Evolutionary conservation across 2,113 vertebrate genomes (phyloP), one percentile per base, ranked within the genome.

Genomic region (Saimiri boliviensis): DNA sequence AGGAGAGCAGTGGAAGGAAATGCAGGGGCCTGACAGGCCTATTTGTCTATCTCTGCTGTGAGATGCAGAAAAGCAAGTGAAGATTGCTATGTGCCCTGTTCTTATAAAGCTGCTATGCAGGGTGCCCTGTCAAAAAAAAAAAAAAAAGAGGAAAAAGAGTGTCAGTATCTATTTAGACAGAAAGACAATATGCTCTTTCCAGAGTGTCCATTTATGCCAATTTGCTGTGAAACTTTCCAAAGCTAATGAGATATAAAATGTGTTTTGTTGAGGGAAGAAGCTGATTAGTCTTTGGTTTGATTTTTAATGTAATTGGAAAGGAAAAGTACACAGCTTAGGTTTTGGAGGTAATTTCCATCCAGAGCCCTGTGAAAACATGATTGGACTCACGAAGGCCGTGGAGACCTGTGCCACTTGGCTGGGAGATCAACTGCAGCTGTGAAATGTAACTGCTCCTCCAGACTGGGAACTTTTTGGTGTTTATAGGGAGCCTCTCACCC

Each of bases 201-300:
- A 73, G 80, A 80, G 60, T 63, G 70, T 47, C 85, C 77, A 20
- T 82, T 85, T 45, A 93, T 0, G 3, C 71, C 84, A 77, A n/a
- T 89, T 92, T 91, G 63, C 89, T 91, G 49, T 76, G 70, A 89
- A 91, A 95, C 83, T 89, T 93, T 89, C 89, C 91, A 68, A 80
- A 82, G 84, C 90, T 94, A 96, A 95, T 95, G 80, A 96, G 92
- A 90, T 66, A 95, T 45, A 77, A 87, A 82, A 82, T 84, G 77
- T 2, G 5, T 92, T 91, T 79, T 77, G 77, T 90, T 47, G 89
- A 56, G 71, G 87, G n/a, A 87, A 93, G 85, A 88, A 56, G 37
- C 42, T 77, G 90, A 90, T 93, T 66, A 77, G 76, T 80, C 71
- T 84, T 90, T 92, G 85, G 95, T 93, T 87, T 97, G 92, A 47